Conservation (phyloP, 1,140 invertebrate species). For the Drosophila malerkotliana region DNA sequence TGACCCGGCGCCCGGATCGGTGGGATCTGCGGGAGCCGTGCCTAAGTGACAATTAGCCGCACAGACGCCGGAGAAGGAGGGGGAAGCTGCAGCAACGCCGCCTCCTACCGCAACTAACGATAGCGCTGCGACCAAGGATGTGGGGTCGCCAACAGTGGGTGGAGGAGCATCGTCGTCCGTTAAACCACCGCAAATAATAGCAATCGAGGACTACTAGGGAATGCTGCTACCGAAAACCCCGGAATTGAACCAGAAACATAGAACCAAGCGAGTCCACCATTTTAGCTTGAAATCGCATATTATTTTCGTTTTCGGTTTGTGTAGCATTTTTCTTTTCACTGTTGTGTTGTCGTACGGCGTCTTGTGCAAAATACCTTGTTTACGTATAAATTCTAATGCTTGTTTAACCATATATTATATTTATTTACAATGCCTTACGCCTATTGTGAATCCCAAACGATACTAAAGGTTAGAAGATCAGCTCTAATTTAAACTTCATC, state of each 20-base stretch:
- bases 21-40: constrained; percentile 30
- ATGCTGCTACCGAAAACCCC: constrained; percentile 33
- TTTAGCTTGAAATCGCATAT: constrained; percentile 33
- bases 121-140: constrained; percentile 64
- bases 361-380: constrained; percentile 70
- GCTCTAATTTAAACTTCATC: constrained; percentile 55
- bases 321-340: constrained; percentile 48
- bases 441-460: constrained; percentile 45
- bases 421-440: constrained; percentile 59
- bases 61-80: constrained; percentile 79
- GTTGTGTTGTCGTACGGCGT: constrained; percentile 76
- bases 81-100: constrained; percentile 32
- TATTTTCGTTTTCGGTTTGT: constrained; percentile 55
- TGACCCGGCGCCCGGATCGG: constrained; percentile 55
- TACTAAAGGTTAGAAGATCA: constrained; percentile 42
- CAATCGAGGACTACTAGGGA: constrained; percentile 78
- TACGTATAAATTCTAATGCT: constrained; percentile 60
- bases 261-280: constrained; percentile 25
- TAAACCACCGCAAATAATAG: constrained; percentile 83
- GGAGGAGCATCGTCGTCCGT: constrained; percentile 50
- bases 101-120: constrained; percentile 56
- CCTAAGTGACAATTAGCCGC: constrained; percentile 85
- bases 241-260: constrained; percentile 20
- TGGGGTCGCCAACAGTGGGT: constrained; percentile 55
- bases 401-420: constrained; percentile 55